A percentile compares a stretch with the other conserved stretches of the same genome.
phyloP scores from a whole-genome alignment of 2,888 invertebrate species.

The Drosophila prostipennis region DNA sequence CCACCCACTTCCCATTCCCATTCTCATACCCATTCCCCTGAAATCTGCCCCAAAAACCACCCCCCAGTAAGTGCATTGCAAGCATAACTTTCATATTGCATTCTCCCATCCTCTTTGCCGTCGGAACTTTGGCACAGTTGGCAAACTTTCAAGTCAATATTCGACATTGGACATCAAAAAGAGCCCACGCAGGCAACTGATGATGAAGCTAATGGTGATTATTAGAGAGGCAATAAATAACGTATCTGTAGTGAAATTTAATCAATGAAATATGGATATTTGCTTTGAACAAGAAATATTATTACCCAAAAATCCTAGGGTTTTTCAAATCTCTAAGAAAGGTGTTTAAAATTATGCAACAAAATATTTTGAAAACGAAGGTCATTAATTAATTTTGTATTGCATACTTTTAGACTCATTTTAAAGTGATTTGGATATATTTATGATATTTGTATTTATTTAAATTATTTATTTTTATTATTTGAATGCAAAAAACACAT shows the following conservation, averaged over 20 bases:
- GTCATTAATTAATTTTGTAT: no score
- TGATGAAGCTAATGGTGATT: constrained; percentile 5
- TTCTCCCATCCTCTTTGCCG: constrained; percentile 2
- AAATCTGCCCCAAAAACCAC: background rate
- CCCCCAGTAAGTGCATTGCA: constrained; percentile 49
- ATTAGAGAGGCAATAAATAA: background rate
- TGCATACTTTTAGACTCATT: no score
- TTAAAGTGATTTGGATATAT: no score
- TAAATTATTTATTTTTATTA: no score
- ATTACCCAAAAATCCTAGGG: no score
- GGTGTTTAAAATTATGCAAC: no score
- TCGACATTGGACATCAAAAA: constrained; percentile 49
- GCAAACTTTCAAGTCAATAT: constrained; percentile 56
- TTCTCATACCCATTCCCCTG: background rate
- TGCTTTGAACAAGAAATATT: background rate
- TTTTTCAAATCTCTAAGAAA: no score
- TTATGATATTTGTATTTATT: no score
- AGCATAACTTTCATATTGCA: constrained; percentile 63
- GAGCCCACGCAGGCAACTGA: constrained; percentile 10
- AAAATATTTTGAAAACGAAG: no score
- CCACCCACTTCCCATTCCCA: background rate
- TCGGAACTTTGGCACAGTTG: constrained; percentile 48
- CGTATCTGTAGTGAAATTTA: background rate
- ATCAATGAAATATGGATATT: background rate
- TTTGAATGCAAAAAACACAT: no score